These are phyloP conservation scores for Rhopalosiphum padi DNA, from an alignment of 1,140 invertebrate species.

Conservation along the genomic window DNA sequence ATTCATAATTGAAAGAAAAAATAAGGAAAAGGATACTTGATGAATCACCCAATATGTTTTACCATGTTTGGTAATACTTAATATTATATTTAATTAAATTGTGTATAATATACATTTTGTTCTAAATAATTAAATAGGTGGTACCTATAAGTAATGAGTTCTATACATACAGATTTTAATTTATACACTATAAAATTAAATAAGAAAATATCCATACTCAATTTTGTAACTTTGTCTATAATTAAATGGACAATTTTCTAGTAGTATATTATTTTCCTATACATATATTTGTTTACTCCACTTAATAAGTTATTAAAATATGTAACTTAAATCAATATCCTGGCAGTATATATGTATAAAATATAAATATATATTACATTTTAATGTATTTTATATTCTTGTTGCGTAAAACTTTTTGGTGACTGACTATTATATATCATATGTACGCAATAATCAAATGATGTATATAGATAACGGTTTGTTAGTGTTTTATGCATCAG, in stretches of 20 bases:
- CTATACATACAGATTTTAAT: neutral
- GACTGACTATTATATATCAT: neutral
- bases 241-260: neutral
- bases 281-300: neutral
- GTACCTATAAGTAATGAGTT: neutral
- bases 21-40: too few relatives aligned
- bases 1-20: neutral
- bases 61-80: neutral
- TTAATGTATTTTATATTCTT: neutral
- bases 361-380: neutral
- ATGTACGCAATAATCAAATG: neutral
- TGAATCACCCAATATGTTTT: neutral
- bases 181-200: neutral
- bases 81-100: neutral
- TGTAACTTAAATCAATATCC: neutral
- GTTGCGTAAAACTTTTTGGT: neutral
- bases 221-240: neutral
- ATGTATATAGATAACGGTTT: neutral
- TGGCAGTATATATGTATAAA: neutral
- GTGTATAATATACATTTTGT: neutral
- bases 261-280: neutral
- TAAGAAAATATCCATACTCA: neutral
- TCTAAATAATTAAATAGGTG: neutral
- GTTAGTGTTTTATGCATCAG: neutral
- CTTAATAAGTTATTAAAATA: neutral